Base-by-base conservation (phyloP, 35 echinoderm and acorn worm species). In the Acanthaster planci region DNA sequence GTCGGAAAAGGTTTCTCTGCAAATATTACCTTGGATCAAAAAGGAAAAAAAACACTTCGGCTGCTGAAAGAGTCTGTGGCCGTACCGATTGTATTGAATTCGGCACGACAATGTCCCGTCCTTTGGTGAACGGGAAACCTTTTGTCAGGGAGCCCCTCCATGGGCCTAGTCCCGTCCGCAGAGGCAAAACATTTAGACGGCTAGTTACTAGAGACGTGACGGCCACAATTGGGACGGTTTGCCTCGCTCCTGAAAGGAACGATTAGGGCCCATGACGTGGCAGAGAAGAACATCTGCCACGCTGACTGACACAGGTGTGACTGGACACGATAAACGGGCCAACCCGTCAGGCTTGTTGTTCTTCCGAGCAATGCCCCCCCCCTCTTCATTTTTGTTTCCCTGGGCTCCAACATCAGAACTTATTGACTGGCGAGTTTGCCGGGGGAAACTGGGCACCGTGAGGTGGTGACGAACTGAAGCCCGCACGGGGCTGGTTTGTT, bases 351-450 rank as follows among this genome's bases (percentile, higher is more conserved):
- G 23, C 64, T 26, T 72, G 64, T 72, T 72, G 64, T 72, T 72
- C 26, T 0, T 31, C 23, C 5, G 19, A 18, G 18, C 10, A 72
- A 31, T 72, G 18, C 57, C 7, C 34, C 26, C 64, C 64, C 15
- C n/a, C 30, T 30, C 23, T 29, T 7, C 23, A 0, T 60, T 30
- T 60, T 30, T 60, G 19, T 14, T 72, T 34, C 64, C 64, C 64
- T 29, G 14, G 64, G 30, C 64, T 72, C 26, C 22, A 26, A 72
- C 64, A 30, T 72, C 64, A 21, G 27, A 72, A 72, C 64, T 72
- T 72, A 72, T 72, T 72, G 64, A 72, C 64, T 72, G 64, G 64
- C 26, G 34, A 72, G 14, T 72, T 26, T 2, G 64, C 34, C 14
- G 9, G 64, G 15, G 64, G n/a, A 72, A 26, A 34, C 34, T 34